Evolutionary conservation across 2,888 invertebrate species (phyloP).

Genomic region (Calephelis perditalis): DNA sequence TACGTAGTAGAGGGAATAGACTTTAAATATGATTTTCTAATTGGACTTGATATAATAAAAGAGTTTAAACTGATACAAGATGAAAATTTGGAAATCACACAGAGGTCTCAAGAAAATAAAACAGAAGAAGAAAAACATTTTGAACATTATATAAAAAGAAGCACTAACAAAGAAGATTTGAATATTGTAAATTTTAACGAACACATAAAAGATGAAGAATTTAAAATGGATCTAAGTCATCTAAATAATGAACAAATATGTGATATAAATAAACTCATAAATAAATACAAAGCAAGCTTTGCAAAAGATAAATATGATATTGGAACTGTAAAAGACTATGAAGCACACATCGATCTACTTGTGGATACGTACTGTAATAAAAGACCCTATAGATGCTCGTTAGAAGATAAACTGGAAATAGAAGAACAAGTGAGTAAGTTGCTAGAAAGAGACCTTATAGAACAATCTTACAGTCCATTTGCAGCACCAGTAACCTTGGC

Average conservation of each 20-base stretch:
- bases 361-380: constrained; percentile 27
- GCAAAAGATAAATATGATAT: constrained; percentile 22
- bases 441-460: too few relatives aligned
- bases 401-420: constrained; percentile 25
- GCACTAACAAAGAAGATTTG: constrained; percentile 1
- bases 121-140: not conserved
- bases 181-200: not conserved
- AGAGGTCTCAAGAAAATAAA: constrained; percentile 1
- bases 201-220: constrained; percentile 1
- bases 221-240: not conserved
- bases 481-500: constrained; percentile 29
- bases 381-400: constrained; percentile 26
- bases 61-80: constrained; percentile 5
- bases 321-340: constrained; percentile 22
- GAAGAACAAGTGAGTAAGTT: constrained; percentile 22
- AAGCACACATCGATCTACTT: constrained; percentile 24
- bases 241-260: too few relatives aligned
- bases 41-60: constrained; percentile 14
- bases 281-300: too few relatives aligned
- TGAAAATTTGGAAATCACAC: not conserved
- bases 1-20: not conserved
- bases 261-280: too few relatives aligned
- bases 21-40: constrained; percentile 8
- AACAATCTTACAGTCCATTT: constrained; percentile 30
- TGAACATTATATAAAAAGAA: constrained; percentile 1